Percentiles rank a stretch among this genome's conserved stretches.
Evolutionary conservation across 2,888 invertebrate species (phyloP).

Genomic region (Latrodectus elegans): DNA sequence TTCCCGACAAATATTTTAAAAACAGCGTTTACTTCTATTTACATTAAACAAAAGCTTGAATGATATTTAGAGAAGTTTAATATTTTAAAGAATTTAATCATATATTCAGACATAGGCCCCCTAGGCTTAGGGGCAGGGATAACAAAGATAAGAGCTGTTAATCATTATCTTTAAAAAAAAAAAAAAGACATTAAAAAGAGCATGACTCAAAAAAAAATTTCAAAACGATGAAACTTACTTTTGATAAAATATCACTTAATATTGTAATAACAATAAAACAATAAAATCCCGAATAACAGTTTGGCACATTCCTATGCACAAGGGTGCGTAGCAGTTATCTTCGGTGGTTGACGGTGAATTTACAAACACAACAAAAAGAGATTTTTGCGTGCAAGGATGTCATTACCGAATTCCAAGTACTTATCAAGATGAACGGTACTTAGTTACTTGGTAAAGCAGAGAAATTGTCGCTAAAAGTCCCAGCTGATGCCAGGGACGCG

Average conservation of each 20-base stretch:
- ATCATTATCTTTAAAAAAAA: too few relatives aligned
- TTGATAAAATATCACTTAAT: not conserved
- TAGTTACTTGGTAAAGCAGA: constrained; percentile 32
- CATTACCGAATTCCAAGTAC: constrained; percentile 46
- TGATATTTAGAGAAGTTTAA: too few relatives aligned
- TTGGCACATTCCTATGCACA: constrained; percentile 18
- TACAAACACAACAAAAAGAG: not conserved
- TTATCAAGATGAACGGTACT: constrained; percentile 45
- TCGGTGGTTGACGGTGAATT: constrained; percentile 12
- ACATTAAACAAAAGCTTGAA: too few relatives aligned
- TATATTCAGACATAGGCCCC: too few relatives aligned
- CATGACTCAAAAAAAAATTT: not conserved
- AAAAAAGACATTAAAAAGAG: too few relatives aligned
- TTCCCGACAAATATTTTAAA: too few relatives aligned
- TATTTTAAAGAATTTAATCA: too few relatives aligned
- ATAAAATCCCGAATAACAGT: not conserved
- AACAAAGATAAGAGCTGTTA: too few relatives aligned
- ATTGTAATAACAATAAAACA: not conserved
- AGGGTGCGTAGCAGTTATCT: constrained; percentile 19
- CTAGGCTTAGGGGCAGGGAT: too few relatives aligned
- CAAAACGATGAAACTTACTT: not conserved
- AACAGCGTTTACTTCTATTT: too few relatives aligned
- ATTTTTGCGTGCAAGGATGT: constrained; percentile 26
- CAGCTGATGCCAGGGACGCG: constrained; percentile 66
- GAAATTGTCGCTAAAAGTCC: constrained; percentile 57